These are phyloP conservation scores for Chaetorhynchus papuensis DNA, from an alignment of 2,113 vertebrate species.

Conservation along the genomic window DNA sequence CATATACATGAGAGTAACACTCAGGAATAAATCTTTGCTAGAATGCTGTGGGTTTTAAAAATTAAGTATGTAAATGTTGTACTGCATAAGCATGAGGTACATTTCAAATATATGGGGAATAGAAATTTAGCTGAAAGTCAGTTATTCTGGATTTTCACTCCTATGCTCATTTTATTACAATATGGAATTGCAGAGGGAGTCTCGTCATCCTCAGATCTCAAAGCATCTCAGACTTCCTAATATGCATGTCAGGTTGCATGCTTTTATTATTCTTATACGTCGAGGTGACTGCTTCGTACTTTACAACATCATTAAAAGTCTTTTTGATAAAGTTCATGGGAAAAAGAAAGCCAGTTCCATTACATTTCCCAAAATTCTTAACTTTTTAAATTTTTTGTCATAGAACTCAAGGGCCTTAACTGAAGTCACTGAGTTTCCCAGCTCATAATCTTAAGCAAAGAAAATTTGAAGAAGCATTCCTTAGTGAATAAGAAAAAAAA, in stretches of 20 bases:
- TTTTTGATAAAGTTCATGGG: background rate
- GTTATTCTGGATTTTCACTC: conserved; percentile 20
- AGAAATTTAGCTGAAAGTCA: conserved; percentile 27
- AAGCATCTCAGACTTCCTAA: background rate
- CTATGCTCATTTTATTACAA: background rate
- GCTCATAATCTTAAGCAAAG: background rate
- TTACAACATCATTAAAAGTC: background rate
- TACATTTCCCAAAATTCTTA: background rate
- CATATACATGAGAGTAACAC: background rate
- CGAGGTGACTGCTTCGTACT: background rate
- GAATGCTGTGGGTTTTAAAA: conserved; percentile 18
- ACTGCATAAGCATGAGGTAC: conserved; percentile 42
- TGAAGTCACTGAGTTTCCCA: background rate
- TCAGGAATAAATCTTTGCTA: background rate
- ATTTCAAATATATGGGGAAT: conserved; percentile 21
- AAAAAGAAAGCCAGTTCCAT: background rate
- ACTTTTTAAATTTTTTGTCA: background rate
- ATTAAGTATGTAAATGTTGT: conserved; percentile 52
- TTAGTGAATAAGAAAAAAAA: background rate
- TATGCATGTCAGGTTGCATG: background rate
- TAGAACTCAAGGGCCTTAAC: background rate
- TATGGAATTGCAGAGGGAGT: background rate
- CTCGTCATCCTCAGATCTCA: background rate
- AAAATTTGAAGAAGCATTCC: background rate
- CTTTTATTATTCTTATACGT: background rate